A percentile compares a stretch with the other conserved stretches of the same genome.
phyloP scores from a whole-genome alignment of 2,113 vertebrate genomes.

The Nothobranchius furzeri region DNA sequence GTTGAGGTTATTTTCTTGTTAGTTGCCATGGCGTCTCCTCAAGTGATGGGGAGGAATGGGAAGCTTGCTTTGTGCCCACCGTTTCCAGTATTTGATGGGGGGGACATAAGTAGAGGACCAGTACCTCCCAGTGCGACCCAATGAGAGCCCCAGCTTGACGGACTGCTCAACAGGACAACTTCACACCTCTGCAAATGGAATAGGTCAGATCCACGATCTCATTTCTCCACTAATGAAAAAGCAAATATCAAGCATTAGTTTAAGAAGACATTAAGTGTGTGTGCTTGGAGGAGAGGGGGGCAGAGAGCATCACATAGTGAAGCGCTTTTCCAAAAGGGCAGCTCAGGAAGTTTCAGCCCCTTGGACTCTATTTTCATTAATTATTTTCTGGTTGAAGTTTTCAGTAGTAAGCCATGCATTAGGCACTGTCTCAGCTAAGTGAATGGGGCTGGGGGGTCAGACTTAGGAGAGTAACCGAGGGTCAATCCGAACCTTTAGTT shows the following conservation, averaged over 20 bases:
- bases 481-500: slow-evolving; percentile 41
- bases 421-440: slow-evolving; percentile 10
- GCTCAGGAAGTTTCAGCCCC: slow-evolving; percentile 20
- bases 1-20: slow-evolving; percentile 56
- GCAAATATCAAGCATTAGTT: slow-evolving; percentile 23
- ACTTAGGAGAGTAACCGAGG: slow-evolving; percentile 19
- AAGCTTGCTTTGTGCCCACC: slow-evolving; percentile 67
- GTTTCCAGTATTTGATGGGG: slow-evolving; percentile 55
- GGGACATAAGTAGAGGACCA: slow-evolving; percentile 40
- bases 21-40: slow-evolving; percentile 83
- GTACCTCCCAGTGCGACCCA: slow-evolving; percentile 21
- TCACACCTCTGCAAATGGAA: slow-evolving; percentile 36
- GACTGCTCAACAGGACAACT: slow-evolving; percentile 26
- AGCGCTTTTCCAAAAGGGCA: slow-evolving; percentile 10
- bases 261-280: slow-evolving; percentile 31
- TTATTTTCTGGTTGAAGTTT: slow-evolving; percentile 9
- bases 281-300: neutral
- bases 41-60: slow-evolving; percentile 71
- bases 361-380: neutral
- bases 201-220: slow-evolving; percentile 21
- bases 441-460: slow-evolving; percentile 5
- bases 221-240: slow-evolving; percentile 20
- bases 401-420: slow-evolving; percentile 25
- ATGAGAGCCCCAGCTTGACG: slow-evolving; percentile 34
- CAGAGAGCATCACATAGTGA: slow-evolving; percentile 8